A percentile compares a stretch with the other conserved stretches of the same genome.
phyloP scores from a whole-genome alignment of 1,140 invertebrate genomes.

The Colletes latitarsis region DNA sequence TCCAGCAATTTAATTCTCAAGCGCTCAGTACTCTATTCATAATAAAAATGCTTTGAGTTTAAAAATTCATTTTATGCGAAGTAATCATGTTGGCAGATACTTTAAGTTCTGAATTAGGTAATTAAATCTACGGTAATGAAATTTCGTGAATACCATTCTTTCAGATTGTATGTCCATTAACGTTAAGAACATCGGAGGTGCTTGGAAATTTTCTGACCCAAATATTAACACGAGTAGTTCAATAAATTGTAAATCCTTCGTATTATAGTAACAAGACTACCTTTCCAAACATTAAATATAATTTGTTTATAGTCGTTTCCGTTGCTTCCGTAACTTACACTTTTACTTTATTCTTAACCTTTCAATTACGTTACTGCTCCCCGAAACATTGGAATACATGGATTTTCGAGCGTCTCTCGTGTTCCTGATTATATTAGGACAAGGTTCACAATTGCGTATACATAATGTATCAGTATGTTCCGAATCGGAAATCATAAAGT shows the following conservation, averaged over 20 bases:
- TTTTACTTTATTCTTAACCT: too few species aligned
- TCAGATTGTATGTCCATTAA: neutral
- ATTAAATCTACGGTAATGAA: neutral
- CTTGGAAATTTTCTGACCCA: neutral
- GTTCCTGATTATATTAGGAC: neutral
- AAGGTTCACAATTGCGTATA: neutral
- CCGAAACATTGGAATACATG: neutral
- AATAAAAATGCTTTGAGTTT: neutral
- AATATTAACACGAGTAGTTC: neutral
- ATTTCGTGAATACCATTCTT: neutral
- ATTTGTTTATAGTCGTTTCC: too few species aligned
- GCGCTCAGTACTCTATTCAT: neutral
- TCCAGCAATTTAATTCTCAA: neutral
- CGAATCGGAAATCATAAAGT: conserved; percentile 13
- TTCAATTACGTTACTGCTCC: neutral
- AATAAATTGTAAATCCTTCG: neutral
- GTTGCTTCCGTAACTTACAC: too few species aligned
- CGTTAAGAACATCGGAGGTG: neutral
- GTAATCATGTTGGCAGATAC: neutral
- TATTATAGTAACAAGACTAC: neutral
- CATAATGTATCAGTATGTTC: neutral
- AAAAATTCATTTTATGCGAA: neutral
- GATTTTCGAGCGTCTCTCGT: too few species aligned
- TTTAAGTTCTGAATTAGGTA: neutral
- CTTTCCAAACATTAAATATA: too few species aligned